Base-by-base conservation (phyloP, 2,113 vertebrate genomes). In the Theristicus caerulescens region DNA sequence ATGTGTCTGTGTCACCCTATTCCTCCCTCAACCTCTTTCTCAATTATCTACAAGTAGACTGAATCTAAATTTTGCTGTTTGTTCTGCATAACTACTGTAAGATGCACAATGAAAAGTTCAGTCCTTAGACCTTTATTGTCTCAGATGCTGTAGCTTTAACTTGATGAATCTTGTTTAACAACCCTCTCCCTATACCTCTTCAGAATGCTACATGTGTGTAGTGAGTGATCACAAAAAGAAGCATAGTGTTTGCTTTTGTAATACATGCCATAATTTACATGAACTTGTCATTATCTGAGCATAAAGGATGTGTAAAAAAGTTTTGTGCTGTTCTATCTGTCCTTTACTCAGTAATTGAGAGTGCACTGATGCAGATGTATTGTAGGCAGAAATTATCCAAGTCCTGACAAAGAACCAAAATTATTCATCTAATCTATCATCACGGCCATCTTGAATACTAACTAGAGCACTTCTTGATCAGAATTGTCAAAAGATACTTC, bases 371-470 rank as follows among this genome's bases (percentile, higher is more conserved):
- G 97, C 91, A 97, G 97, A 97, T 96, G 94, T 90, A 93, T 92
- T 82, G 47, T 17, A 22, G 94, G 62, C 90, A 96, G 96, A 97
- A 80, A 91, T 70, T 95, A 94, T 94, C 88, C 57, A 93, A 77
- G 54, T 59, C 80, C 64, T 97, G 94, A 98, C 95, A 98, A 97
- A 97, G 95, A 94, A 95, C 44, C 26, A 80, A 94, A 97, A 97
- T 98, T 97, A 97, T 97, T 98, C 95, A 73, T 95, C 84, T 97
- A 86, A 95, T 96, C 82, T 97, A 94, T 97, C 95, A 91, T 94
- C 93, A 42, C 55, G 90, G 82, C 72, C 79, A 89, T 94, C 90
- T 86, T 88, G 97, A 97, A 97, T 96, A 80, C 95, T 97, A 97
- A 98, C 17, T 16, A 97, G 95, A 94, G 57, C 69, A 29, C 55